Evolutionary conservation across 1,140 invertebrate genomes (phyloP), one percentile per base, ranked within the genome.

Genomic region (Zaprionus capensis): DNA sequence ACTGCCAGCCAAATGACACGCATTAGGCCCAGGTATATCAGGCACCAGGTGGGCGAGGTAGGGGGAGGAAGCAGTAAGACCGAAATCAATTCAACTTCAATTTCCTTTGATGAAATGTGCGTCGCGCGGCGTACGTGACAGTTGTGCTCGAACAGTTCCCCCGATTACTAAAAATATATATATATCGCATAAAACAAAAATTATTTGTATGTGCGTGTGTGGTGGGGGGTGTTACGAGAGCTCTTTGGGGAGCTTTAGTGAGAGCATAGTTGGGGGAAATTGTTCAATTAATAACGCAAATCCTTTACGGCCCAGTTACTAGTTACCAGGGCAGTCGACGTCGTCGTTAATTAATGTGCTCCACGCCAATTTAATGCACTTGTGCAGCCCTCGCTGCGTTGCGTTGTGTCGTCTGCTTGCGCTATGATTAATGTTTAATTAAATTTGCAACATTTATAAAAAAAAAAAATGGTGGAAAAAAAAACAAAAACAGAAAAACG

Each of bases 361-460:
- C 81, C 41, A 73, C 80, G 73, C 34, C 53, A 74, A 71, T 72
- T 71, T 62, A 58, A 80, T 81, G 72, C 58, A 81, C 73, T 82
- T 65, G 67, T 65, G 46, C 49, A 26, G 49, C 11, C n/a, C 41
- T 46, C n/a, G n/a, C 36, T 53, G 28, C 31, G 22, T 3, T 31
- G 38, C 38, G 38, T 2, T 31, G 15, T 15, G 38, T 55, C 44
- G 28, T 36, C 41, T 28, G 36, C 41, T 76, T 41, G 63, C 31
- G 70, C 76, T 70, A 82, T 87, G 83, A 86, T 86, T 82, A 86
- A 86, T 86, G 82, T 77, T 86, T 87, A 86, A 86, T 87, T 87
- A 86, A 86, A 78, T 82, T 87, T 85, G 58, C 77, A 74, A 69
- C 64, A 75, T 70, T 34, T 55, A 62, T 56, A 70, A 58, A 53